Evolutionary conservation across 2,113 vertebrate genomes (phyloP).

Genomic region (Polyodon spathula): DNA sequence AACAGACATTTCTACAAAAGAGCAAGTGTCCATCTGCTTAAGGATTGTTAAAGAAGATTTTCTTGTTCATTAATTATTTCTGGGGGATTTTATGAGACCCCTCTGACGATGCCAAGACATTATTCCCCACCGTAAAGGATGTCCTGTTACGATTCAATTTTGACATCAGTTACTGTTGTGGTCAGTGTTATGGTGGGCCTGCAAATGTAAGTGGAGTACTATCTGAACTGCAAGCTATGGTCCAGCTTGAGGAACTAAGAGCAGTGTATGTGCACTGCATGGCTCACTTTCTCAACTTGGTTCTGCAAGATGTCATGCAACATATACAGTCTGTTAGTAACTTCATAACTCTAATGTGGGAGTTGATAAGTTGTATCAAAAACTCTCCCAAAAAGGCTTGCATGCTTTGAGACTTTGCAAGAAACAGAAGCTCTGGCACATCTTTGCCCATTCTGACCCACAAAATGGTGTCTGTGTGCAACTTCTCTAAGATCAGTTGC

Average conservation of each 20-base stretch:
- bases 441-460: background rate
- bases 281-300: too few relatives aligned
- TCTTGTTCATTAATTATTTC: too few relatives aligned
- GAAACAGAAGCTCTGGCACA: background rate
- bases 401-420: conserved; percentile 3
- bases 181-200: background rate
- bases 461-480: background rate
- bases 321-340: background rate
- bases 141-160: background rate
- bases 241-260: background rate
- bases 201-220: too few relatives aligned
- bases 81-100: too few relatives aligned
- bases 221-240: background rate
- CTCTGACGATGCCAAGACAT: too few relatives aligned
- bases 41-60: too few relatives aligned
- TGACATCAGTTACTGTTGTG: background rate
- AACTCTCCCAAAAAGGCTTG: conserved; percentile 5
- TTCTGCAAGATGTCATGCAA: background rate
- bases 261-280: too few relatives aligned
- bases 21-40: too few relatives aligned
- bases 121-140: background rate
- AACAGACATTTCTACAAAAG: too few relatives aligned
- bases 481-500: background rate
- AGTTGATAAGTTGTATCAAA: background rate
- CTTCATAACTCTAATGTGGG: background rate